Conservation (phyloP, 2,888 invertebrate species). For the Caenorhabditis uteleia region DNA sequence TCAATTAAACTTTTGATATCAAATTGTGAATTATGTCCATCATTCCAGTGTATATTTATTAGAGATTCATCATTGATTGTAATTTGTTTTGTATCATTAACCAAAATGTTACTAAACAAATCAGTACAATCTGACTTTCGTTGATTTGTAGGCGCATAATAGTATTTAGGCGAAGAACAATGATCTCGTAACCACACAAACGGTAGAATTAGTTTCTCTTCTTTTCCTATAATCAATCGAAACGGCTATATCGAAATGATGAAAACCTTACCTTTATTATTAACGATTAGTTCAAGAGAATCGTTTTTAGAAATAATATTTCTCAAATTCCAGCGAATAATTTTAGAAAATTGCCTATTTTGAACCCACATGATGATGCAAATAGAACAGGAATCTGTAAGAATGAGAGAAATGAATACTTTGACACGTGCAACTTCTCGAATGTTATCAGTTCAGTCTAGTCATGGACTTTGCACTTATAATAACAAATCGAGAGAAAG, state of each 20-base stretch:
- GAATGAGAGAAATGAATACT: no score
- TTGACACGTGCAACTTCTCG: no score
- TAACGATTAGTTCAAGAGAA: constrained; percentile 12
- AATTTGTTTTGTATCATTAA: constrained; percentile 8
- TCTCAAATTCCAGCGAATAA: constrained; percentile 15
- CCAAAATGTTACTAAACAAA: constrained; percentile 31
- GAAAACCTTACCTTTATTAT: constrained; percentile 3
- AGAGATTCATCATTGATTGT: constrained; percentile 1
- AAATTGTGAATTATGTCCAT: constrained; percentile 24
- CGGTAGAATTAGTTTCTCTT: constrained; percentile 47
- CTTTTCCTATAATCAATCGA: background rate
- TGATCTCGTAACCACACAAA: constrained; percentile 66
- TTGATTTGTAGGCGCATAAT: constrained; percentile 61
- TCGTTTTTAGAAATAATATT: constrained; percentile 21
- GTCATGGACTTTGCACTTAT: no score
- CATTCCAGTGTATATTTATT: constrained; percentile 17
- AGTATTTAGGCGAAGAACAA: constrained; percentile 48
- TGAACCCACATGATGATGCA: no score
- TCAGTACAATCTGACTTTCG: constrained; percentile 52
- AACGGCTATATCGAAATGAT: background rate
- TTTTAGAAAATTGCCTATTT: constrained; percentile 17
- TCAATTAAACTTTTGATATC: constrained; percentile 28
- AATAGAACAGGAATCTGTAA: no score
- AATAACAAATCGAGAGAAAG: no score
- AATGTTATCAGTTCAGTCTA: no score